phyloP scores from a whole-genome alignment of 2,797 vertebrate species.

The Pelochelys cantorii region DNA sequence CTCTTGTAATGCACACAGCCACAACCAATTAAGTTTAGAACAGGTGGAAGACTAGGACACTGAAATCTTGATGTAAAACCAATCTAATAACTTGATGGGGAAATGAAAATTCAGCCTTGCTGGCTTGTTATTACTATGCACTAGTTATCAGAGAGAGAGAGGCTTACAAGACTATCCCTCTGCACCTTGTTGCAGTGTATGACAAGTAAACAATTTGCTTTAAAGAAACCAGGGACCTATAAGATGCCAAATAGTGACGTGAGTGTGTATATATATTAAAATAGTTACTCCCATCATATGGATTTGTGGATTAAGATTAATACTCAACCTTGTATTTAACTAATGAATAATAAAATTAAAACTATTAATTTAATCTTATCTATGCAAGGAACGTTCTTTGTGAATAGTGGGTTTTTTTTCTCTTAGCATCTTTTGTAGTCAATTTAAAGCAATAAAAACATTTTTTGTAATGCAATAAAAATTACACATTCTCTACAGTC shows the following conservation, averaged over 20 bases:
- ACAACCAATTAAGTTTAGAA: constrained; percentile 66
- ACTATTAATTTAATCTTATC: not conserved
- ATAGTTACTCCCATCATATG: constrained; percentile 33
- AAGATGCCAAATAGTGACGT: not conserved
- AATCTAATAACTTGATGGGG: constrained; percentile 58
- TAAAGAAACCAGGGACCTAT: constrained; percentile 39
- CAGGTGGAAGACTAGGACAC: constrained; percentile 61
- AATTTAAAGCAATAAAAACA: not conserved
- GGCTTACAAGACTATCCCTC: constrained; percentile 30
- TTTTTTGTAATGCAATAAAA: not conserved
- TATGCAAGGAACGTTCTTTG: constrained; percentile 8
- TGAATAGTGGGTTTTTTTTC: not conserved
- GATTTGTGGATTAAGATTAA: constrained; percentile 31
- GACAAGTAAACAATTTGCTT: constrained; percentile 42
- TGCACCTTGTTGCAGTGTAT: constrained; percentile 42
- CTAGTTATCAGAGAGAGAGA: not conserved
- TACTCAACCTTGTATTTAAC: constrained; percentile 18
- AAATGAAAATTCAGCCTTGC: constrained; percentile 59
- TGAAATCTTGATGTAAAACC: constrained; percentile 58
- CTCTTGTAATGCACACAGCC: constrained; percentile 48
- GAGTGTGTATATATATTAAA: not conserved
- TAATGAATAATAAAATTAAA: not conserved
- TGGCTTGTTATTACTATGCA: constrained; percentile 9
- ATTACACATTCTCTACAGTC: not conserved
- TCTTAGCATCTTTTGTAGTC: rapidly evolving